phyloP scores from a whole-genome alignment of 2,113 vertebrate species.

The Podarcis cretensis region DNA sequence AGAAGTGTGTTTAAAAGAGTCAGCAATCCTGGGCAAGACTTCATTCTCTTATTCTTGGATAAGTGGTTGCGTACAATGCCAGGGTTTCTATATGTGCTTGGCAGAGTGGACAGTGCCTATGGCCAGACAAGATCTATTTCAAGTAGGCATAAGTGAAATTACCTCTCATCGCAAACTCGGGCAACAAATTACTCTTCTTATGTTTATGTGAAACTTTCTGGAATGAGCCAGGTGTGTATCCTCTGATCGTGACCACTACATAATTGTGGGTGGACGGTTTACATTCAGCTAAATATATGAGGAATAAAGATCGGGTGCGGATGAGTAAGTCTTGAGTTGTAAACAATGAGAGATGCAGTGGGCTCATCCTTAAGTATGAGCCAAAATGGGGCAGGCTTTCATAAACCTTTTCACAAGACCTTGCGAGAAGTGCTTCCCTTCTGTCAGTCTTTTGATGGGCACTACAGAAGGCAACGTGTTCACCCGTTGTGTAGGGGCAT shows the following conservation, averaged over 20 bases:
- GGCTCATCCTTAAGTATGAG: background rate
- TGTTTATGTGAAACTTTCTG: background rate
- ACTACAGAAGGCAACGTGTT: background rate
- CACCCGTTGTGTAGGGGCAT: background rate
- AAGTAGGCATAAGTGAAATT: background rate
- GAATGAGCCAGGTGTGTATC: background rate
- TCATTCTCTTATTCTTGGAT: background rate
- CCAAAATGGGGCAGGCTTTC: background rate
- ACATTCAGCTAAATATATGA: background rate
- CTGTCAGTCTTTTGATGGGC: background rate
- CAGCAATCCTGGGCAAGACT: background rate
- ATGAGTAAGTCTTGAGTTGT: background rate
- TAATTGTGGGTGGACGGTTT: background rate
- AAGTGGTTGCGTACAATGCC: background rate
- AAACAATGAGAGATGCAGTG: background rate
- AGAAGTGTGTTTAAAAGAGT: background rate
- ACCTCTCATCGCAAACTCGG: background rate
- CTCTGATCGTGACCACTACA: background rate
- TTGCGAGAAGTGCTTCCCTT: background rate
- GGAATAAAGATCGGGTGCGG: background rate
- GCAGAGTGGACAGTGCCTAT: background rate
- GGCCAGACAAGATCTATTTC: background rate
- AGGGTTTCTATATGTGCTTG: background rate
- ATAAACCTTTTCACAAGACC: background rate
- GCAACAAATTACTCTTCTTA: background rate